phyloP scores from a whole-genome alignment of 2,113 vertebrate genomes.

The Gopherus evgoodei region DNA sequence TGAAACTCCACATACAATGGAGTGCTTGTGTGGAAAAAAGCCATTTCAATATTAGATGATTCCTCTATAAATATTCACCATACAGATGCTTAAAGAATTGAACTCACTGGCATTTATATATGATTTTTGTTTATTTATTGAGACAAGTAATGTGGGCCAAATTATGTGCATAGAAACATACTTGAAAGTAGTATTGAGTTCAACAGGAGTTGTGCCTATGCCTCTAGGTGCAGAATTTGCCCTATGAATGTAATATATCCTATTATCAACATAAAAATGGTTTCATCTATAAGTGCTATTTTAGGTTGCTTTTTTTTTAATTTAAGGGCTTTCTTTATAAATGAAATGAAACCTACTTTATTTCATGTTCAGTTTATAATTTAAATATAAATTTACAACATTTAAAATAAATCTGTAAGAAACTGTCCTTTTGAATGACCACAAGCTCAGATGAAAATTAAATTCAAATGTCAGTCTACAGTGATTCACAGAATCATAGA shows the following conservation, averaged over 20 bases:
- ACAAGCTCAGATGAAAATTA: constrained; percentile 61
- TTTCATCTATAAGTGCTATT: neutral
- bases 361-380: constrained; percentile 24
- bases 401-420: neutral
- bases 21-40: neutral
- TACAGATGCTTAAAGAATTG: rapidly evolving
- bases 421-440: neutral
- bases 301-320: neutral
- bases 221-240: neutral
- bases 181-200: neutral
- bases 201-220: neutral
- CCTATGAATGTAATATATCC: neutral
- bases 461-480: constrained; percentile 74
- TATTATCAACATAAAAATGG: neutral
- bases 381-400: constrained; percentile 45
- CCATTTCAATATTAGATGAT: neutral
- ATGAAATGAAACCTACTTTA: neutral
- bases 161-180: neutral
- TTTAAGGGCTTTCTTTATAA: neutral
- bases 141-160: neutral
- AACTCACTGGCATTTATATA: neutral
- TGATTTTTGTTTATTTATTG: neutral
- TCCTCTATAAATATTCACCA: neutral
- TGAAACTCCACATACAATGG: neutral
- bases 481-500: constrained; percentile 12